Evolutionary conservation across 2,797 vertebrate species (phyloP), one percentile per base, ranked within the genome.

Genomic region (Gambelia wislizenii): DNA sequence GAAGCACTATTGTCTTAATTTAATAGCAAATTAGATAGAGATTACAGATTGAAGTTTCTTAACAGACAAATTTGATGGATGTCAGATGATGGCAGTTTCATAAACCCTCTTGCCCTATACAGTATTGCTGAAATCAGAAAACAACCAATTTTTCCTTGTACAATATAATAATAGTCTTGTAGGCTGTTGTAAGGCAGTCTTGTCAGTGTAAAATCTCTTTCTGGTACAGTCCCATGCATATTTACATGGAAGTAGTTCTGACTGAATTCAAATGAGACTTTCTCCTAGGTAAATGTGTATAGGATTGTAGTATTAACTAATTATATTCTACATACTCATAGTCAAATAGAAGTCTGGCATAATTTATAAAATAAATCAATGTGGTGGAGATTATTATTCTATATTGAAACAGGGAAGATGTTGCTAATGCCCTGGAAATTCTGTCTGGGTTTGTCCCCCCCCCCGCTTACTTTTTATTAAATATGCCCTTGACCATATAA

Each of bases 311-410:
- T 67, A 27, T 47, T 59, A 56, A 27, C 59, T 12, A 77, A 9
- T 6, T 39, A 47, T 44, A 2, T 69, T 67, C 70, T 27, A 12
- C 25, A 22, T 39, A 39, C 16, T 16, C 8, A 70, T 42, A 39
- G 36, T 3, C 42, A 20, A 6, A 39, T 72, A 33, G 27, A 79
- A 39, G 44, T 44, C 54, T 33, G 27, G 7, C 16, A 20, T 42
- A 72, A 18, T 59, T 85, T 72, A 49, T 74, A 64, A 85, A 74
- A 78, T 78, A 85, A 74, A 78, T 72, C n/a, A 30, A 30, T 83
- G 20, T 6, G 10, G 4, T 39, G 20, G 54, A 52, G 52, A 81
- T 33, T 2, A 47, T 42, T 61, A 30, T 64, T 64, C 61, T 64
- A 4, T 64, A 14, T 22, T 54, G 20, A 33, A 1, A 54, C n/a